These are phyloP conservation scores for Basileuterus tristriatus DNA, from an alignment of 2,797 vertebrate species.

Conservation along the genomic window DNA sequence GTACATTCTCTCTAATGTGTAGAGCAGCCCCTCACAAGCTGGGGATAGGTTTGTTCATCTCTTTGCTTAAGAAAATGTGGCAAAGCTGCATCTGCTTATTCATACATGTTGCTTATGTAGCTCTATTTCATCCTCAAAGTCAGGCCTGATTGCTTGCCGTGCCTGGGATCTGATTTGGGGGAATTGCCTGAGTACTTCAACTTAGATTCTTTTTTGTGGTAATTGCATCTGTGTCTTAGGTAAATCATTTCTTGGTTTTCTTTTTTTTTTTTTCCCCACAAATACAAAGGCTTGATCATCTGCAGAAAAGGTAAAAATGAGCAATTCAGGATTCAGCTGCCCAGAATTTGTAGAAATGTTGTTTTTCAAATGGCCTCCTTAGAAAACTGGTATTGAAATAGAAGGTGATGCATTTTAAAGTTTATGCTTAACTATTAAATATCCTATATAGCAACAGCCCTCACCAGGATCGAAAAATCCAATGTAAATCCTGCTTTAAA, in stretches of 20 bases:
- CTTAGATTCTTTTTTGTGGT: neutral
- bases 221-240: neutral
- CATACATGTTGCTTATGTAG: neutral
- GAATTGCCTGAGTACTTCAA: neutral
- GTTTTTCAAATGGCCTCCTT: neutral
- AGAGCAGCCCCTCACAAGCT: neutral
- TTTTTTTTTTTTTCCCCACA: accelerated
- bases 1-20: neutral
- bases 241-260: neutral
- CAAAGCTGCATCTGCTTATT: neutral
- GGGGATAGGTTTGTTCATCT: neutral
- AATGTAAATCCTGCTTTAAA: neutral
- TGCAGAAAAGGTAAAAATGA: neutral
- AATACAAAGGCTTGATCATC: neutral
- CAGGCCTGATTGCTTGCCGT: neutral
- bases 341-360: neutral
- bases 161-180: neutral
- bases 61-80: neutral
- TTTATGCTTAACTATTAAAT: neutral
- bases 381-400: neutral
- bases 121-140: neutral
- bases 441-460: neutral
- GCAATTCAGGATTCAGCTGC: neutral
- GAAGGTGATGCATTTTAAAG: neutral
- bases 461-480: neutral